Evolutionary conservation across 2,797 vertebrate species (phyloP).

Genomic region (Acipenser transmontanus): DNA sequence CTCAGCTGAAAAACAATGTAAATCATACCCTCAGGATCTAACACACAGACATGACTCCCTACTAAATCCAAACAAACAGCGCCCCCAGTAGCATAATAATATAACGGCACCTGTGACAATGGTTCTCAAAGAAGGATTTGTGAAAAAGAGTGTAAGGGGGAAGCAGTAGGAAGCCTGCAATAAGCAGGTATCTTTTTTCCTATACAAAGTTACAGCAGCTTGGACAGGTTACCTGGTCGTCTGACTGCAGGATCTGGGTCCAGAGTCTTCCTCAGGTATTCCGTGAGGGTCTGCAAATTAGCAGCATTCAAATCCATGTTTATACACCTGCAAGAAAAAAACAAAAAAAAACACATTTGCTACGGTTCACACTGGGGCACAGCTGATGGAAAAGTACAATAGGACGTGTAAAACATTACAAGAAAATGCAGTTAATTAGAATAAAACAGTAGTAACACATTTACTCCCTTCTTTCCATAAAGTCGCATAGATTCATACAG

Average conservation of each 20-base stretch:
- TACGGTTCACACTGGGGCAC: background rate
- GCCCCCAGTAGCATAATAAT: background rate
- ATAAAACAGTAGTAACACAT: too few species aligned
- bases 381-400: background rate
- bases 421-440: background rate
- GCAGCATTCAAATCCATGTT: slow-evolving; percentile 92
- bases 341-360: slow-evolving; percentile 10
- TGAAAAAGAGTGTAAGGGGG: background rate
- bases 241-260: slow-evolving; percentile 88
- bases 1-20: slow-evolving; percentile 71
- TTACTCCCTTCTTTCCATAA: background rate
- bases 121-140: background rate
- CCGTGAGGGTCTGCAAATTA: slow-evolving; percentile 89
- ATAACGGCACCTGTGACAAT: background rate
- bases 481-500: background rate
- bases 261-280: slow-evolving; percentile 90
- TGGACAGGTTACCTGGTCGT: slow-evolving; percentile 74
- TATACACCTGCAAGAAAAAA: slow-evolving; percentile 5
- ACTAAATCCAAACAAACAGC: too few species aligned
- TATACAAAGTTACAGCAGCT: background rate
- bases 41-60: background rate
- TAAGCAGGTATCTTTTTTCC: background rate
- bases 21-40: too few species aligned
- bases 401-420: background rate
- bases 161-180: background rate